Percentiles rank a stretch among this genome's conserved stretches.
phyloP scores from a whole-genome alignment of 2,888 invertebrate species.

The Tetrapedia diversipes region DNA sequence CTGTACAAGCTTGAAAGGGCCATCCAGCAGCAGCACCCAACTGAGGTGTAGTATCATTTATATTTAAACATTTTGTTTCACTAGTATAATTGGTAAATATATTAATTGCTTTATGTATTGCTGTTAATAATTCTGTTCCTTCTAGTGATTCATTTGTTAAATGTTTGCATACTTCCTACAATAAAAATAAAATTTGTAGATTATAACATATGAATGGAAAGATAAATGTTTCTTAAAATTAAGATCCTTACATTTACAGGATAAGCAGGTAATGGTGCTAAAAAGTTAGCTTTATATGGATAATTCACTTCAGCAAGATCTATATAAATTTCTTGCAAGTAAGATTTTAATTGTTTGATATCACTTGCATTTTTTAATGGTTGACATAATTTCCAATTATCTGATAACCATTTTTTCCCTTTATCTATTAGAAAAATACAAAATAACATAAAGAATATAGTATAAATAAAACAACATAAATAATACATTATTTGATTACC shows the following conservation, averaged over 20 bases:
- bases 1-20: constrained; percentile 95
- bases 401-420: constrained; percentile 88
- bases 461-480: background rate
- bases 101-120: constrained; percentile 88
- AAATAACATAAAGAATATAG: background rate
- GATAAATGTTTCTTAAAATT: too few species aligned
- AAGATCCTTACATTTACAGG: constrained; percentile 87
- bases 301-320: constrained; percentile 98
- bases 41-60: constrained; percentile 84
- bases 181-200: constrained; percentile 26
- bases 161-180: constrained; percentile 84
- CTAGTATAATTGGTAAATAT: constrained; percentile 94
- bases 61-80: constrained; percentile 87
- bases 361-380: constrained; percentile 86
- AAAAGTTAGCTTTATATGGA: constrained; percentile 93
- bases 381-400: constrained; percentile 90
- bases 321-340: constrained; percentile 89
- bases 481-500: constrained; percentile 82
- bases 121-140: constrained; percentile 76
- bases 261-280: constrained; percentile 92
- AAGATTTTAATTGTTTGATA: constrained; percentile 86
- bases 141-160: constrained; percentile 76
- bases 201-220: background rate
- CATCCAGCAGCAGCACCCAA: constrained; percentile 89
- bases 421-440: constrained; percentile 81